A percentile compares a stretch with the other conserved stretches of the same genome.
Conservation (phyloP, 92 coral and sea anemone genomes). For the Phymanthus crucifer region DNA sequence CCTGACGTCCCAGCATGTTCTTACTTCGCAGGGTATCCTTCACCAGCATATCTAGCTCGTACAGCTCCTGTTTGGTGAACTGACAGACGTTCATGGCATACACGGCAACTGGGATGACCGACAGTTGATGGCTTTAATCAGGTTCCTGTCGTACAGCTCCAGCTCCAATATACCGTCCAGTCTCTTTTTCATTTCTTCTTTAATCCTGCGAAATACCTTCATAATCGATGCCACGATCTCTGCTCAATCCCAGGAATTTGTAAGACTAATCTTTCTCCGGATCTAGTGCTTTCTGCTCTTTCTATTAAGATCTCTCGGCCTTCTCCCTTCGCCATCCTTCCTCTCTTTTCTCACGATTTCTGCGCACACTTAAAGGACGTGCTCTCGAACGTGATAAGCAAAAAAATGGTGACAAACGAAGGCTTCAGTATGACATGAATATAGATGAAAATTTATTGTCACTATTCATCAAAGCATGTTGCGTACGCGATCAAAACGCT, state of each 20-base stretch:
- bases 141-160: slow-evolving; percentile 29
- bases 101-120: slow-evolving; percentile 31
- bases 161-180: slow-evolving; percentile 4
- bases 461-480: slow-evolving; percentile 10
- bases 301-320: too few relatives aligned
- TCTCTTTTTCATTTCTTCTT: slow-evolving; percentile 39
- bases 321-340: too few relatives aligned
- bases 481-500: too few relatives aligned
- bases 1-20: slow-evolving; percentile 11
- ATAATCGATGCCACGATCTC: too few relatives aligned
- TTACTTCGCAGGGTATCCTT: slow-evolving; percentile 11
- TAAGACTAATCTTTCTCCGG: too few relatives aligned
- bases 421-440: background rate
- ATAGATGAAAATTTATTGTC: slow-evolving; percentile 8
- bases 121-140: slow-evolving; percentile 30
- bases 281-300: too few relatives aligned
- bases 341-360: background rate
- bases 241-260: too few relatives aligned
- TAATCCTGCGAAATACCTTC: too few relatives aligned
- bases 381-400: background rate
- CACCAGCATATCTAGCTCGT: slow-evolving; percentile 22
- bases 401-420: background rate
- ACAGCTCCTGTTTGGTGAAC: slow-evolving; percentile 21
- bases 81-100: slow-evolving; percentile 25
- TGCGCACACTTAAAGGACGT: background rate